These are phyloP conservation scores for Drosophila mulleri DNA, from an alignment of 2,888 invertebrate genomes.

Conservation along the genomic window DNA sequence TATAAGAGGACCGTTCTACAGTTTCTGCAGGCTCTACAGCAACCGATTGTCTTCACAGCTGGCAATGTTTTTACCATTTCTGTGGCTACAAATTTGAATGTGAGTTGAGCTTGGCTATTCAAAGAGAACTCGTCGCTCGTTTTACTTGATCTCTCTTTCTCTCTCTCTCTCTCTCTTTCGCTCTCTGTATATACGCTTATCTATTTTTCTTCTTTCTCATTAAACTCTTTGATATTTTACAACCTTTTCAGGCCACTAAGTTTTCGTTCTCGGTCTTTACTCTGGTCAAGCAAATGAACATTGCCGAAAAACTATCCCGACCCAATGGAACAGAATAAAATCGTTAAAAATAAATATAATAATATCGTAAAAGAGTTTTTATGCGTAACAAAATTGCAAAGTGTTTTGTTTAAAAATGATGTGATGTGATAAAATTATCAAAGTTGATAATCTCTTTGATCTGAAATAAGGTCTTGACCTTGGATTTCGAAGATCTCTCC, in stretches of 20 bases:
- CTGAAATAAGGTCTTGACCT: too few species aligned
- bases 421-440: too few species aligned
- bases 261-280: slow-evolving; percentile 80
- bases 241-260: slow-evolving; percentile 69
- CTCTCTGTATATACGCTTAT: too few species aligned
- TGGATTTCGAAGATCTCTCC: background rate
- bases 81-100: slow-evolving; percentile 73
- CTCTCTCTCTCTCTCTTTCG: too few species aligned
- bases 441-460: too few species aligned
- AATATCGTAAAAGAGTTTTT: background rate
- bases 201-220: background rate
- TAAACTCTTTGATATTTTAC: background rate
- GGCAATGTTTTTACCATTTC: slow-evolving; percentile 76
- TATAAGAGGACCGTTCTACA: slow-evolving; percentile 63
- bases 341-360: too few species aligned
- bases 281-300: slow-evolving; percentile 76
- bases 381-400: background rate
- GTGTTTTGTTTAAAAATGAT: too few species aligned
- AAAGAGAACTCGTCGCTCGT: too few species aligned
- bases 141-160: background rate
- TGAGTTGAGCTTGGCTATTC: slow-evolving; percentile 37
- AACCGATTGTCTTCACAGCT: slow-evolving; percentile 69
- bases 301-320: slow-evolving; percentile 62
- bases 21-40: slow-evolving; percentile 71
- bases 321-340: background rate